Conservation (phyloP, 2,797 vertebrate species). For the Aphelocoma californica region DNA sequence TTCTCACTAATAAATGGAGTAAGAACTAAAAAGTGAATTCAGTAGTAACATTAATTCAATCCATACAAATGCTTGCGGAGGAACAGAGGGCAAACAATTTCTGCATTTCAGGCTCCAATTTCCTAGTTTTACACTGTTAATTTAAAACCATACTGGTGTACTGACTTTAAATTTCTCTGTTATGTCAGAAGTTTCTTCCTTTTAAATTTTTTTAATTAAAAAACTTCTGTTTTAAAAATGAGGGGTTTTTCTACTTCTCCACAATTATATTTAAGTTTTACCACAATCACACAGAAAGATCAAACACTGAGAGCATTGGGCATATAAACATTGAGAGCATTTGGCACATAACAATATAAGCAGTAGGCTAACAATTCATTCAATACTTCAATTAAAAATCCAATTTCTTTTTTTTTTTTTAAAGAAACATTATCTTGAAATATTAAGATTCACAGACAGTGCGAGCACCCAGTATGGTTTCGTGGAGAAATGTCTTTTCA, state of each 20-base stretch:
- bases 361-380: not conserved
- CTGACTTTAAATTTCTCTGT: not conserved
- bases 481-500: not conserved
- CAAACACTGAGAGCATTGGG: fast-evolving
- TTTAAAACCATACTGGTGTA: not conserved
- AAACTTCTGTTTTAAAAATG: not conserved
- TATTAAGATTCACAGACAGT: not conserved
- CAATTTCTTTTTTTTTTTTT: fast-evolving
- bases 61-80: not conserved
- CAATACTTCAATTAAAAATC: not conserved
- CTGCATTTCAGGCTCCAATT: not conserved
- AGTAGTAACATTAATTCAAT: not conserved
- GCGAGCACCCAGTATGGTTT: not conserved
- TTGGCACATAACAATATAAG: not conserved
- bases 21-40: not conserved
- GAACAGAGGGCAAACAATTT: not conserved
- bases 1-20: not conserved
- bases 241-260: not conserved
- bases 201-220: not conserved
- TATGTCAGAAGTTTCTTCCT: not conserved
- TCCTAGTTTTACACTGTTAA: not conserved
- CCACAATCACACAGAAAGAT: not conserved
- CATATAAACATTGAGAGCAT: fast-evolving
- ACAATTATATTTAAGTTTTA: not conserved
- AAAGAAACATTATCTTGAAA: not conserved